A percentile compares a stretch with the other conserved stretches of the same genome.
phyloP scores from a whole-genome alignment of 2,797 vertebrate species.

The Pagetopsis macropterus region DNA sequence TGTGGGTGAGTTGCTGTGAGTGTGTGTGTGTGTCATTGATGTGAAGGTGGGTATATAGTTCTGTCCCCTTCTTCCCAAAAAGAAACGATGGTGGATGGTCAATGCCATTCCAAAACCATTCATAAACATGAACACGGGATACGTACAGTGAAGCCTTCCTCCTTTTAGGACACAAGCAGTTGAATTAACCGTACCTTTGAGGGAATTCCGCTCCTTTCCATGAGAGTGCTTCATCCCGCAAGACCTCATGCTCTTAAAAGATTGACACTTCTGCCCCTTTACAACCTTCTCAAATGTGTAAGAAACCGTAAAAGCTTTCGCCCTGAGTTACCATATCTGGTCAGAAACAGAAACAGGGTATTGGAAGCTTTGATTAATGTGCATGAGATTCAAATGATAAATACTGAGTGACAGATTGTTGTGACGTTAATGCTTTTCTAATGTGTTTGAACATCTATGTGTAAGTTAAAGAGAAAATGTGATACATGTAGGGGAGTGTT shows the following conservation, averaged over 20 bases:
- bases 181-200: conserved; percentile 58
- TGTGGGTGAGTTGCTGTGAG: conserved; percentile 1
- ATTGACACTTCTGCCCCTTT: conserved; percentile 49
- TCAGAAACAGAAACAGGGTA: conserved; percentile 35
- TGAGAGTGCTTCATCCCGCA: conserved; percentile 50
- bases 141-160: conserved; percentile 31
- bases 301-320: conserved; percentile 31
- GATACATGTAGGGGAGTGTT: background rate
- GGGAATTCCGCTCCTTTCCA: conserved; percentile 40
- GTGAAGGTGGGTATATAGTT: conserved; percentile 6
- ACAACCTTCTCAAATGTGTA: conserved; percentile 11
- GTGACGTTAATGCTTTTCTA: background rate
- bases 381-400: conserved; percentile 12
- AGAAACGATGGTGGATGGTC: conserved; percentile 28
- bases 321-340: conserved; percentile 38
- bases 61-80: conserved; percentile 12
- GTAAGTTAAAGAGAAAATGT: background rate
- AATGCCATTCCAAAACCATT: conserved; percentile 57
- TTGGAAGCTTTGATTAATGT: conserved; percentile 6
- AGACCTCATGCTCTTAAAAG: conserved; percentile 51
- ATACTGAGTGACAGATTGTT: background rate
- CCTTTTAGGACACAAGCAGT: conserved; percentile 48
- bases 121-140: conserved; percentile 55
- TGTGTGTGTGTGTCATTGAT: conserved; percentile 6
- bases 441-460: background rate